Conservation (phyloP, 1,140 invertebrate species). For the Cylas formicarius region DNA sequence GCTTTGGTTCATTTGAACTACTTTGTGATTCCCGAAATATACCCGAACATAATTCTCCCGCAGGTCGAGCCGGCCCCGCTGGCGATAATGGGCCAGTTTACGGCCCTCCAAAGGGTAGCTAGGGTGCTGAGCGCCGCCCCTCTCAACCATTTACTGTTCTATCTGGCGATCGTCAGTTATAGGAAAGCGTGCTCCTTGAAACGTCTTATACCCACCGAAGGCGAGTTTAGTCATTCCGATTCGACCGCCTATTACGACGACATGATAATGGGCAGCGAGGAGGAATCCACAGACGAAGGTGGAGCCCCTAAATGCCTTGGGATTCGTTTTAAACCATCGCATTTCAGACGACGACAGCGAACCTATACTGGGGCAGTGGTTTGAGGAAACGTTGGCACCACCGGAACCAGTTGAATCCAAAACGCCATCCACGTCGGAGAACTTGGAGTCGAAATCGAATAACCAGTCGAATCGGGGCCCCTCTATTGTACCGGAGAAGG, state of each 20-base stretch:
- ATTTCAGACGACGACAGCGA: slow-evolving; percentile 70
- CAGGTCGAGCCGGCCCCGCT: slow-evolving; percentile 49
- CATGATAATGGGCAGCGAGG: slow-evolving; percentile 81
- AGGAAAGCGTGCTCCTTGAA: slow-evolving; percentile 81
- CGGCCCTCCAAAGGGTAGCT: slow-evolving; percentile 60
- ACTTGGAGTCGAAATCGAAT: slow-evolving; percentile 39
- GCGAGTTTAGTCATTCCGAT: slow-evolving; percentile 79
- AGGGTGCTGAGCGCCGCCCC: slow-evolving; percentile 59
- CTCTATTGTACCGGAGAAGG: slow-evolving; percentile 75
- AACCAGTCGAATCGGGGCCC: slow-evolving; percentile 28
- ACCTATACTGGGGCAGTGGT: slow-evolving; percentile 85
- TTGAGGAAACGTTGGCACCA: slow-evolving; percentile 82
- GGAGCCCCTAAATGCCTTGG: background rate
- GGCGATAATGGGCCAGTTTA: slow-evolving; percentile 52
- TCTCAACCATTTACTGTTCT: slow-evolving; percentile 73
- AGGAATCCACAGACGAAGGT: slow-evolving; percentile 77
- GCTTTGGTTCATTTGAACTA: no score
- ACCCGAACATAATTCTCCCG: slow-evolving; percentile 8
- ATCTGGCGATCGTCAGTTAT: slow-evolving; percentile 80
- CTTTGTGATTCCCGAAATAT: no score
- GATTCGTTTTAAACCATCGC: no score
- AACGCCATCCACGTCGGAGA: slow-evolving; percentile 44
- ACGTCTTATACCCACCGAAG: slow-evolving; percentile 65
- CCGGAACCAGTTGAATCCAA: slow-evolving; percentile 60
- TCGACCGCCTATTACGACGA: slow-evolving; percentile 91